Percentiles rank a stretch among this genome's conserved stretches.
Evolutionary conservation across 1,140 invertebrate genomes (phyloP).

Genomic region (Micrasema longulum): DNA sequence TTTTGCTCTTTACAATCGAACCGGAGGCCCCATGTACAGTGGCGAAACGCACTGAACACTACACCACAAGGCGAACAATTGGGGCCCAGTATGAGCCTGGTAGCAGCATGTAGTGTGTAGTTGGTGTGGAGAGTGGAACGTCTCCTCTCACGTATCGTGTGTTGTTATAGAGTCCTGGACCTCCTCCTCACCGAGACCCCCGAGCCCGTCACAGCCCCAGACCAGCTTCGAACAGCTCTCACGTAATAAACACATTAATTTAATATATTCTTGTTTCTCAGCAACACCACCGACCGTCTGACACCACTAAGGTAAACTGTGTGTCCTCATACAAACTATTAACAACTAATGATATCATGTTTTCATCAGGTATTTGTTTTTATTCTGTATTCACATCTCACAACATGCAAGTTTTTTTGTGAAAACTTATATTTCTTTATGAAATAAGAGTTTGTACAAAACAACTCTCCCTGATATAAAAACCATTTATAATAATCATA

Average conservation of each 20-base stretch:
- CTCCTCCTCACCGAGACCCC: constrained; percentile 64
- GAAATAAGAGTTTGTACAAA: too few relatives aligned
- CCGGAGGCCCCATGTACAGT: too few relatives aligned
- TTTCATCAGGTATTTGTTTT: not conserved
- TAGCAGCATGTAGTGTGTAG: not conserved
- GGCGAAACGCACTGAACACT: too few relatives aligned
- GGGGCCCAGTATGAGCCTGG: too few relatives aligned
- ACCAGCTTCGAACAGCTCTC: constrained; percentile 68
- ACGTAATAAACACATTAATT: constrained; percentile 60
- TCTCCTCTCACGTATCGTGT: constrained; percentile 52
- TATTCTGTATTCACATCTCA: not conserved
- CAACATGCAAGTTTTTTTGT: too few relatives aligned
- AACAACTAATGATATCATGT: too few relatives aligned
- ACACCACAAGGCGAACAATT: too few relatives aligned
- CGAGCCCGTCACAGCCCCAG: constrained; percentile 66
- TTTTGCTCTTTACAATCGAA: too few relatives aligned
- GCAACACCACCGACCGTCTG: too few relatives aligned
- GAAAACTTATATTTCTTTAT: too few relatives aligned
- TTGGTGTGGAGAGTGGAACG: constrained; percentile 47
- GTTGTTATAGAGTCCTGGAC: constrained; percentile 65
- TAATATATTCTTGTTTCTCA: not conserved
- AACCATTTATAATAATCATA: too few relatives aligned
- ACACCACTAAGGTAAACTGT: not conserved
- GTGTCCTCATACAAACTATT: not conserved
- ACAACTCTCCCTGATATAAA: too few relatives aligned